Evolutionary conservation across 2,113 vertebrate species (phyloP).

Genomic region (Paraplagusia blochii): DNA sequence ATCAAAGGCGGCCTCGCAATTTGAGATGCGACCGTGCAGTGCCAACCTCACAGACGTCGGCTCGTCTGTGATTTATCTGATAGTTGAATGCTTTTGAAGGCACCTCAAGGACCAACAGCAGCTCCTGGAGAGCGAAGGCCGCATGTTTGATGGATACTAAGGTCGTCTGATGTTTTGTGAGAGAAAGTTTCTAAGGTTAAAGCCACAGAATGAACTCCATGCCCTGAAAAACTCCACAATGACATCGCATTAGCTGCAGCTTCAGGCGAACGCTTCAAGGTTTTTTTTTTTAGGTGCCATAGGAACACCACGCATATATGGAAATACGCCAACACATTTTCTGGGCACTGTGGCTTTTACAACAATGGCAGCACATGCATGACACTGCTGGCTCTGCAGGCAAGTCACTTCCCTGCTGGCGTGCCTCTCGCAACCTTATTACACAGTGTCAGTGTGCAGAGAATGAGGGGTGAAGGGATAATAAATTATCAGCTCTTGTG

Average conservation of each 20-base stretch:
- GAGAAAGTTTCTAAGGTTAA: not conserved
- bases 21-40: not conserved
- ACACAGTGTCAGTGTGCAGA: not conserved
- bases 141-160: slow-evolving; percentile 17
- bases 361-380: not conserved
- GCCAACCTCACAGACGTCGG: slow-evolving; percentile 10
- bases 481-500: not conserved
- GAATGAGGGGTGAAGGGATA: not conserved
- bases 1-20: not conserved
- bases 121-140: slow-evolving; percentile 4
- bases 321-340: not conserved
- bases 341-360: not conserved
- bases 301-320: not conserved
- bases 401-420: not conserved
- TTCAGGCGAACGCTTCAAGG: not conserved
- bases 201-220: not conserved
- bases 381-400: not conserved
- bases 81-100: too few relatives aligned
- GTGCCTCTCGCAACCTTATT: not conserved
- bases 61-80: slow-evolving; percentile 8
- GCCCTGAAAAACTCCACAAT: not conserved
- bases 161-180: slow-evolving; percentile 13
- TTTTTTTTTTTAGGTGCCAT: not conserved
- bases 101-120: slow-evolving; percentile 1
- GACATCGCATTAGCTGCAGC: not conserved